Percentiles rank a stretch among this genome's conserved stretches.
These are phyloP conservation scores for Dipodomys ordii DNA, from an alignment of 2,113 vertebrate species.

Conservation along the genomic window DNA sequence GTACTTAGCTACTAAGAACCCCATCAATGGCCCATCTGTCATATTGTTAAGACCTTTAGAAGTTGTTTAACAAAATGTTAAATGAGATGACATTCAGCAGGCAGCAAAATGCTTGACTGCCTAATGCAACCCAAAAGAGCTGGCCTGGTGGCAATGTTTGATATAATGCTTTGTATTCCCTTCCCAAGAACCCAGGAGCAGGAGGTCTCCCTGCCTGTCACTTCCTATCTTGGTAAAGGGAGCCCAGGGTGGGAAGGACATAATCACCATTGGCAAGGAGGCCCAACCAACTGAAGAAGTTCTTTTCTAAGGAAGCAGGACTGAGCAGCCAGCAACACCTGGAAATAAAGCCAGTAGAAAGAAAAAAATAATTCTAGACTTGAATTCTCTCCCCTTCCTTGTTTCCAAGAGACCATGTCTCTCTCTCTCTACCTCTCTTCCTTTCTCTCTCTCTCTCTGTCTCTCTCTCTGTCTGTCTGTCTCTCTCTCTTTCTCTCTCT, in stretches of 20 bases:
- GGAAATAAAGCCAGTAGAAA: conserved; percentile 47
- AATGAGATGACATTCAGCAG: conserved; percentile 89
- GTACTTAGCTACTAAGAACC: conserved; percentile 85
- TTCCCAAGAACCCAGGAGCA: conserved; percentile 78
- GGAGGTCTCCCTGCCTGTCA: conserved; percentile 77
- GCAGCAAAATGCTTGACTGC: conserved; percentile 86
- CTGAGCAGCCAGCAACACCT: conserved; percentile 52
- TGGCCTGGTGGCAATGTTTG: conserved; percentile 82
- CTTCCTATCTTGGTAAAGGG: conserved; percentile 83
- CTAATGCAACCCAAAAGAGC: conserved; percentile 85
- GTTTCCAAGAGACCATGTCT: not conserved
- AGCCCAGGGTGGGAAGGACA: conserved; percentile 77
- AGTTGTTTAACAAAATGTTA: conserved; percentile 90
- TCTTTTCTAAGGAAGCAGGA: conserved; percentile 53
- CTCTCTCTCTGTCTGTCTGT: not conserved
- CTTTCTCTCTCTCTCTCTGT: not conserved
- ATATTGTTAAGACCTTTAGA: conserved; percentile 89
- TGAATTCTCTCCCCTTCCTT: conserved; percentile 29
- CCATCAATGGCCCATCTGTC: conserved; percentile 87
- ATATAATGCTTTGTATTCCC: conserved; percentile 83
- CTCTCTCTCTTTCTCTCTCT: not conserved
- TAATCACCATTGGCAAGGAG: conserved; percentile 69
- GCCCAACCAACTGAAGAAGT: conserved; percentile 11
- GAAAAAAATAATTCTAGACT: conserved; percentile 45
- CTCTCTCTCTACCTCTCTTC: conserved; percentile 4